Evolutionary conservation across 2,888 invertebrate genomes (phyloP).

Genomic region (Alloscopus bannaensis): DNA sequence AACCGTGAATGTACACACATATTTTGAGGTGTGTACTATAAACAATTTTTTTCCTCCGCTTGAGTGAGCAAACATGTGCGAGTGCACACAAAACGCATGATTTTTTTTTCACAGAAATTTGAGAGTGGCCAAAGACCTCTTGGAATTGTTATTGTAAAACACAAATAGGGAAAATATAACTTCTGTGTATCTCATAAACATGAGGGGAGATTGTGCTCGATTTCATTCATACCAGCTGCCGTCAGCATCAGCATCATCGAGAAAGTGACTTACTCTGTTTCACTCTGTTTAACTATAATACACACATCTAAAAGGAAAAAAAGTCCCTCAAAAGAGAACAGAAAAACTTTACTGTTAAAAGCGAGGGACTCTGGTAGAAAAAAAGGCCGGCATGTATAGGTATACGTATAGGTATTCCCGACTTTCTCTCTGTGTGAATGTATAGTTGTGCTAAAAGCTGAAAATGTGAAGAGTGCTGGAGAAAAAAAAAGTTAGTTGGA

Average conservation of each 20-base stretch:
- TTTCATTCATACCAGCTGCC: slow-evolving; percentile 60
- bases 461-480: slow-evolving; percentile 63
- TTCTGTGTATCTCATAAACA: slow-evolving; percentile 15
- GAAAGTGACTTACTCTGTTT: slow-evolving; percentile 61
- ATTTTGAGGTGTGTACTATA: too few species aligned
- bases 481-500: slow-evolving; percentile 67
- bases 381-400: slow-evolving; percentile 1
- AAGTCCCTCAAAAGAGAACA: too few species aligned
- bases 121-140: too few species aligned
- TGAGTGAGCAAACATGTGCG: too few species aligned
- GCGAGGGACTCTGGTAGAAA: slow-evolving; percentile 2
- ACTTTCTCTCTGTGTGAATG: too few species aligned
- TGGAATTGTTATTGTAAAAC: too few species aligned
- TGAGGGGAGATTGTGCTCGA: neutral
- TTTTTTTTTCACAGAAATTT: too few species aligned
- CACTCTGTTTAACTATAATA: slow-evolving; percentile 62
- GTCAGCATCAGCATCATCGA: slow-evolving; percentile 50
- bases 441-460: slow-evolving; percentile 58
- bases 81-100: too few species aligned
- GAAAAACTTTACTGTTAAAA: slow-evolving; percentile 11
- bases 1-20: slow-evolving; percentile 30
- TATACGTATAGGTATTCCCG: too few species aligned
- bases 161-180: too few species aligned
- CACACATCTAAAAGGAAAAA: too few species aligned
- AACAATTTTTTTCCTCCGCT: too few species aligned